Conservation (phyloP, 1,140 invertebrate genomes). For the Hydropsyche tenuis region DNA sequence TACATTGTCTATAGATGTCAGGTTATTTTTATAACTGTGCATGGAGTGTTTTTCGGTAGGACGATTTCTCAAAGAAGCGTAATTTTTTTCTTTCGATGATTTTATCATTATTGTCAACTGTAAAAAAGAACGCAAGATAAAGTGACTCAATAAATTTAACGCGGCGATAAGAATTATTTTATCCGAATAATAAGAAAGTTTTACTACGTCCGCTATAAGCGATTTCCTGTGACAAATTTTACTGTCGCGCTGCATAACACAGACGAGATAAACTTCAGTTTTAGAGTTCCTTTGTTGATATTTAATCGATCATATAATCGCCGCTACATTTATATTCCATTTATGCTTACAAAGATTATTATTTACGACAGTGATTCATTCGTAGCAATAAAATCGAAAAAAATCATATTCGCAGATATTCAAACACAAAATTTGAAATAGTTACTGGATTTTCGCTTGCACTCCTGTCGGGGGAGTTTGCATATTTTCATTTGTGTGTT, state of each 20-base stretch:
- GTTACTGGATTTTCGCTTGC: neutral
- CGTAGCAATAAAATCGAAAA: neutral
- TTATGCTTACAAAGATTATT: neutral
- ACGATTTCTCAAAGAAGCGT: too few relatives aligned
- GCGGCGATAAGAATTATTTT: conserved; percentile 6
- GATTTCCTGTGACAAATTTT: conserved; percentile 12
- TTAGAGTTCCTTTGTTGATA: too few relatives aligned
- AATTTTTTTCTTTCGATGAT: too few relatives aligned
- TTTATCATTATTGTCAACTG: too few relatives aligned
- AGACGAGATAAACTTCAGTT: too few relatives aligned
- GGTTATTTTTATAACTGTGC: too few relatives aligned
- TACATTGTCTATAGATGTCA: too few relatives aligned
- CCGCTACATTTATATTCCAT: neutral
- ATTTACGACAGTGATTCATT: neutral
- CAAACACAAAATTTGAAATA: neutral
- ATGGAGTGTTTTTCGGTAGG: too few relatives aligned
- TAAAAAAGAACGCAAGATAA: neutral
- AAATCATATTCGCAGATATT: neutral
- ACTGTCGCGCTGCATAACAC: neutral
- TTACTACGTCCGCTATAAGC: conserved; percentile 17
- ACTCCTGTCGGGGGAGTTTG: neutral
- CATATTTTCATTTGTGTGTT: neutral
- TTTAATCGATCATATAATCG: neutral
- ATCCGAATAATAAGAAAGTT: conserved; percentile 22
- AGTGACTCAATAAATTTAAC: neutral